These are phyloP conservation scores for Ceyx margarethae DNA, from an alignment of 2,113 vertebrate genomes.

Conservation along the genomic window DNA sequence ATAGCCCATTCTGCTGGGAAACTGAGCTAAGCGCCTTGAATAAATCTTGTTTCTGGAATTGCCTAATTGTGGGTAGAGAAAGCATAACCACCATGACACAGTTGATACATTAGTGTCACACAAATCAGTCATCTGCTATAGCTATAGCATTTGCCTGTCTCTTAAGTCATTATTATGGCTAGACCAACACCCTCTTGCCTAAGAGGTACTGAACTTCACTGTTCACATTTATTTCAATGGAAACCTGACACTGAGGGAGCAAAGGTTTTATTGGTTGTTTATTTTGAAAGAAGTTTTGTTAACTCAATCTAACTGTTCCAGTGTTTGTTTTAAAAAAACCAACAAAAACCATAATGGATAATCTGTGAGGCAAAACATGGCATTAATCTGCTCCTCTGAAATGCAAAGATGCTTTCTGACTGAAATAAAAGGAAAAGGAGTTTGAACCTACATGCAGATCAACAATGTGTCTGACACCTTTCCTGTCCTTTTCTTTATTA, in stretches of 20 bases:
- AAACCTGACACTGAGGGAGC: slow-evolving; percentile 4
- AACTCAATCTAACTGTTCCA: neutral
- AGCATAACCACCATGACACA: neutral
- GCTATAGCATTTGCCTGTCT: neutral
- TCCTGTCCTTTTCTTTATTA: slow-evolving; percentile 5
- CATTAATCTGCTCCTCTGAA: neutral
- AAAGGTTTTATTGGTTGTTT: slow-evolving; percentile 35
- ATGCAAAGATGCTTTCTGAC: neutral
- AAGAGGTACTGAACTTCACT: neutral
- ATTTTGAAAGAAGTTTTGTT: slow-evolving; percentile 18
- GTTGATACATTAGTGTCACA: neutral
- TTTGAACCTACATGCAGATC: neutral
- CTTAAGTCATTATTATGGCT: neutral
- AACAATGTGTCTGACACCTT: neutral
- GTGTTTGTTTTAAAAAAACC: neutral
- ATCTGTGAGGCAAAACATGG: neutral
- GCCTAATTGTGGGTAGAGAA: neutral
- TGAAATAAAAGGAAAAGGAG: neutral
- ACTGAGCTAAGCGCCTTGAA: neutral
- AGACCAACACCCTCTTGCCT: neutral
- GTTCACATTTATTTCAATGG: neutral
- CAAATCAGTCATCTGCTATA: neutral
- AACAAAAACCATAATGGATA: neutral
- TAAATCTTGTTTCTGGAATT: neutral
- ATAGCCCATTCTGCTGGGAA: neutral